Percentiles rank a stretch among this genome's conserved stretches.
Evolutionary conservation across 2,888 invertebrate genomes (phyloP).

Genomic region (Eumacrocentrus americanus): DNA sequence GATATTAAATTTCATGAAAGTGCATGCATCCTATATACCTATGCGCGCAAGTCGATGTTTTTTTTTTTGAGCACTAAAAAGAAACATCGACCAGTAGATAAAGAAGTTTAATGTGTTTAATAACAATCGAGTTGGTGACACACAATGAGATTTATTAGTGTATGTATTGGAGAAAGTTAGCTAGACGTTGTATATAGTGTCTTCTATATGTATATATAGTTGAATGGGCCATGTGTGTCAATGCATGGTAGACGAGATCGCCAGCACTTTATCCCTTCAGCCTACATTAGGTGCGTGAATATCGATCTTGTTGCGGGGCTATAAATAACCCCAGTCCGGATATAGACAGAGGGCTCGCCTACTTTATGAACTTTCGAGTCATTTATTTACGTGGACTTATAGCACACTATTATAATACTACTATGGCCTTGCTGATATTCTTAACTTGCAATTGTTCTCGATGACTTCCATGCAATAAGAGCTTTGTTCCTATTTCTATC

Average conservation of each 20-base stretch:
- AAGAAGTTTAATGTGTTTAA: not conserved
- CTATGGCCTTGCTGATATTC: no score
- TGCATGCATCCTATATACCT: no score
- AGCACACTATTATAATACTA: no score
- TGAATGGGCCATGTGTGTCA: conserved; percentile 14
- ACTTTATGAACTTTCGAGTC: conserved; percentile 38
- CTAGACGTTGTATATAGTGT: not conserved
- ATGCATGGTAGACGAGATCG: conserved; percentile 3
- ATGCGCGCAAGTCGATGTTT: conserved; percentile 11
- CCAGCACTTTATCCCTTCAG: not conserved
- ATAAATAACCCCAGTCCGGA: conserved; percentile 34
- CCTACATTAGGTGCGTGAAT: conserved; percentile 31
- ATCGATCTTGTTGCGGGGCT: conserved; percentile 36
- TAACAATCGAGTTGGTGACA: not conserved
- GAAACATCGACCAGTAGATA: not conserved
- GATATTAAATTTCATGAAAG: conserved; percentile 29
- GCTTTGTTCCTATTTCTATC: no score
- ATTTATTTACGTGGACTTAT: conserved; percentile 20
- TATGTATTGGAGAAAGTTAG: not conserved
- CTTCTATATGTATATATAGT: not conserved
- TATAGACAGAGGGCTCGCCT: conserved; percentile 36
- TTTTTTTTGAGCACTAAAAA: not conserved
- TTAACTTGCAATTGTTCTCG: no score
- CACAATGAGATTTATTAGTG: not conserved
- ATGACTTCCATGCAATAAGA: no score